These are phyloP conservation scores for Morinoia aosen DNA, from an alignment of 2,888 invertebrate genomes.

Conservation along the genomic window DNA sequence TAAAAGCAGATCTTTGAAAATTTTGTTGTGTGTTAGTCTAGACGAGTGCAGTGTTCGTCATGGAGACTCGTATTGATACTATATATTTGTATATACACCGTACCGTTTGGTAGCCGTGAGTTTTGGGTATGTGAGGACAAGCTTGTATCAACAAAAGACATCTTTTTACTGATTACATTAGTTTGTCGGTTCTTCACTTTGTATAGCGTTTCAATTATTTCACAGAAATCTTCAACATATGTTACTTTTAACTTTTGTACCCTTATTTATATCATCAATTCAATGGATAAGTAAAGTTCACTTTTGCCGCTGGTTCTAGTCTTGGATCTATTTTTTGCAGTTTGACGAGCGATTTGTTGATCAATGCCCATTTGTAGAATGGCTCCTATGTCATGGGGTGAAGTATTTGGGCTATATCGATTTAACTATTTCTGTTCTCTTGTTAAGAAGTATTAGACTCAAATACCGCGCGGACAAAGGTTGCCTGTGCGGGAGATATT, in stretches of 20 bases:
- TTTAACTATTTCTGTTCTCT: not conserved
- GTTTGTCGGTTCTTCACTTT: not conserved
- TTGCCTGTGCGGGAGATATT: not conserved
- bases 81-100: constrained; percentile 52
- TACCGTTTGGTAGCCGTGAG: constrained; percentile 34
- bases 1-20: constrained; percentile 30
- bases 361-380: not conserved
- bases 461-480: not conserved
- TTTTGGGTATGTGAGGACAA: constrained; percentile 38
- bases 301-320: constrained; percentile 13
- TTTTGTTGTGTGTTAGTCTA: constrained; percentile 53
- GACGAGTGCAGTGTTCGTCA: constrained; percentile 32
- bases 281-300: not conserved
- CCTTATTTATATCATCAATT: not conserved
- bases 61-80: constrained; percentile 33
- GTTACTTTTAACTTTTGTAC: not conserved
- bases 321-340: not conserved
- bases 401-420: not conserved
- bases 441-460: not conserved
- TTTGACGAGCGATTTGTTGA: not conserved
- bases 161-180: constrained; percentile 32
- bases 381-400: not conserved
- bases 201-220: constrained; percentile 9
- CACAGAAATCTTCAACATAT: not conserved
- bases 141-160: constrained; percentile 49